Conservation (phyloP, 2,888 invertebrate genomes). For the Diarsia dahlii region DNA sequence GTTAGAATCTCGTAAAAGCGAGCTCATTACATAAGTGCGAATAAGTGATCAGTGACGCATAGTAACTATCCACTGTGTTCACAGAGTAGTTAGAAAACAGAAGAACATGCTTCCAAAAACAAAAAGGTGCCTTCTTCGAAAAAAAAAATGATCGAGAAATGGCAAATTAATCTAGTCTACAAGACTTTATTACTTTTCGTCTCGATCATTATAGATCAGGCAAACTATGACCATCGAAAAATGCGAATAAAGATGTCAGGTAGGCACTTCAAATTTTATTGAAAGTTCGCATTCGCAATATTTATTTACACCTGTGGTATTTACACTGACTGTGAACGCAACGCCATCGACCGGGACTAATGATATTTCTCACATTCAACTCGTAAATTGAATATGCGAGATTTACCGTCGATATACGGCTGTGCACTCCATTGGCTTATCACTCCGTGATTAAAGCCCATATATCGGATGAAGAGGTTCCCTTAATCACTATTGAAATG, state of each 20-base stretch:
- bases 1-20: slow-evolving; percentile 19
- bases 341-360: slow-evolving; percentile 3
- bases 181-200: background rate
- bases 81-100: slow-evolving; percentile 38
- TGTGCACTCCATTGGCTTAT: slow-evolving; percentile 30
- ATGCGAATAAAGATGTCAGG: background rate
- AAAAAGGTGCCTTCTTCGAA: background rate
- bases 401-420: background rate
- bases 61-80: slow-evolving; percentile 19
- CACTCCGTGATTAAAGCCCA: slow-evolving; percentile 37
- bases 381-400: slow-evolving; percentile 8
- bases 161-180: background rate
- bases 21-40: slow-evolving; percentile 60
- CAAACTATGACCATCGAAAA: background rate
- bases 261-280: too few relatives aligned
- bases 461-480: slow-evolving; percentile 24
- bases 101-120: background rate
- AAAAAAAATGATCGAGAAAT: background rate
- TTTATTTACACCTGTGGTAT: background rate
- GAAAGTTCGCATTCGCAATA: background rate
- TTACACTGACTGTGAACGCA: background rate
- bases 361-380: slow-evolving; percentile 3
- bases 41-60: slow-evolving; percentile 58
- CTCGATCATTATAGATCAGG: too few relatives aligned
- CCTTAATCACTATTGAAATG: slow-evolving; percentile 54